A percentile compares a stretch with the other conserved stretches of the same genome.
Conservation (phyloP, 2,797 vertebrate genomes). For the Galago senegalensis region DNA sequence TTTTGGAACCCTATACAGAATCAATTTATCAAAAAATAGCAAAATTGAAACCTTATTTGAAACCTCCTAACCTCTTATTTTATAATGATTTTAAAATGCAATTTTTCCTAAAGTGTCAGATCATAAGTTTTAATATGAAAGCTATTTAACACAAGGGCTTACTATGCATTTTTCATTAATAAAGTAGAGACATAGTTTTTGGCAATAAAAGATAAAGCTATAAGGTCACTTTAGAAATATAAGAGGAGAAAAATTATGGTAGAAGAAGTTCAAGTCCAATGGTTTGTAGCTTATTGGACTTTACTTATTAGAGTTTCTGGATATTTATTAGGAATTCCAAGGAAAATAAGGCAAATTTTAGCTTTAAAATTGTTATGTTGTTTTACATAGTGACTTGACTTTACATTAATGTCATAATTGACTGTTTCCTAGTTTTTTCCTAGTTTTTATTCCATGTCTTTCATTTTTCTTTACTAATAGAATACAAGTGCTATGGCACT, state of each 20-base stretch:
- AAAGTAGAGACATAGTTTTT: background rate
- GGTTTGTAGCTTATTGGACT: background rate
- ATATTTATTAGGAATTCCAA: background rate
- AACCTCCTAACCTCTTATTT: conserved; percentile 37
- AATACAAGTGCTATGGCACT: background rate
- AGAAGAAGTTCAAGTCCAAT: background rate
- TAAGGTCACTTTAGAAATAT: background rate
- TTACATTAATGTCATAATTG: background rate
- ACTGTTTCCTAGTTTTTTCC: background rate
- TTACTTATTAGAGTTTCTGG: background rate
- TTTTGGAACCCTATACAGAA: background rate
- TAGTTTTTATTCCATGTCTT: background rate
- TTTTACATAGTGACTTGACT: background rate
- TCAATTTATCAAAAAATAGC: conserved; percentile 40
- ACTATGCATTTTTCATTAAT: background rate
- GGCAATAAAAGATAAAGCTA: background rate
- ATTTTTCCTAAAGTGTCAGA: background rate
- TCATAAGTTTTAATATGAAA: conserved; percentile 36
- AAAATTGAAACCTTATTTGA: conserved; percentile 34
- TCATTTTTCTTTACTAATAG: background rate
- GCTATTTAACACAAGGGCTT: background rate
- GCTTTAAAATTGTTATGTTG: background rate
- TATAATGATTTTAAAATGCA: background rate
- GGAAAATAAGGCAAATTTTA: background rate
- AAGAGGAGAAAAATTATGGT: background rate